Evolutionary conservation across 2,797 vertebrate genomes (phyloP).

Genomic region (Lacerta bilineata): DNA sequence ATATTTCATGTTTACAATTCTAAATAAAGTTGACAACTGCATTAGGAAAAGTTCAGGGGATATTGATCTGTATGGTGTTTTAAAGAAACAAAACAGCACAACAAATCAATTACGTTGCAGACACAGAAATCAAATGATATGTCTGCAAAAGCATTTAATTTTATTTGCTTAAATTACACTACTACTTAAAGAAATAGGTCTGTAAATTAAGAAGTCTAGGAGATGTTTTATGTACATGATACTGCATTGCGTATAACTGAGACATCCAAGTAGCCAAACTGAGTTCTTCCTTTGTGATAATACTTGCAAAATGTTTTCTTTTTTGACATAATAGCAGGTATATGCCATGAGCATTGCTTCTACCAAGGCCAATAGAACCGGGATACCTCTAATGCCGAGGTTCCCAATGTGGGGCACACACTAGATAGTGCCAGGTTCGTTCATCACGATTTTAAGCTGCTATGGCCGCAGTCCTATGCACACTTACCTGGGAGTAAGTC

Average conservation of each 20-base stretch:
- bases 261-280: neutral
- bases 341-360: neutral
- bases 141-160: neutral
- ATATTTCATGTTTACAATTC: neutral
- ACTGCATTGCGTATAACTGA: neutral
- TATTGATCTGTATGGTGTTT: neutral
- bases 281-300: neutral
- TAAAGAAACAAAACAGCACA: neutral
- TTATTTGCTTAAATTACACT: neutral
- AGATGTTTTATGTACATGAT: neutral
- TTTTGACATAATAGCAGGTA: fast-evolving
- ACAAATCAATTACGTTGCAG: neutral
- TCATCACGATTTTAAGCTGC: neutral
- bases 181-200: neutral
- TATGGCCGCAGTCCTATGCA: neutral
- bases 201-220: neutral
- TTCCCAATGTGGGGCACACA: too few relatives aligned
- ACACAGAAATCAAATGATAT: neutral
- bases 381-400: neutral
- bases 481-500: neutral
- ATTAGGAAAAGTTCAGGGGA: neutral
- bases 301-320: neutral
- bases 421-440: too few relatives aligned
- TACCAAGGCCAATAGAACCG: neutral
- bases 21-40: neutral